These are phyloP conservation scores for Anableps anableps DNA, from an alignment of 2,797 vertebrate genomes.

Conservation along the genomic window DNA sequence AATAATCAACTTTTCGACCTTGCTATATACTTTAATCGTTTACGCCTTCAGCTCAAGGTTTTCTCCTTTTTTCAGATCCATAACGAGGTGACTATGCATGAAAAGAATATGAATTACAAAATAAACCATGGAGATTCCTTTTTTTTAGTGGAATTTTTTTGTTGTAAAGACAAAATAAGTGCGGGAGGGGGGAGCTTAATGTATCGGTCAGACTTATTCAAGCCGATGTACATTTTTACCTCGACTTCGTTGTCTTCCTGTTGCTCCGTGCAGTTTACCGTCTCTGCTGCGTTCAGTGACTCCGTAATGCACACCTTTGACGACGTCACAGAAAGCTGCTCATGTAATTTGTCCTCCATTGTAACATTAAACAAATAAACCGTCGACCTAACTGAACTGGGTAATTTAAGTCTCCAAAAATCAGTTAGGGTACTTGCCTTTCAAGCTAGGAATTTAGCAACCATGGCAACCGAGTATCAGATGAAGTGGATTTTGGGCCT, in stretches of 20 bases:
- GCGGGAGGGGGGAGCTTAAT: background rate
- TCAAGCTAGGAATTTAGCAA: background rate
- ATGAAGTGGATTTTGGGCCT: conserved; percentile 2
- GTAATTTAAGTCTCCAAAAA: background rate
- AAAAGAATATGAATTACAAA: background rate
- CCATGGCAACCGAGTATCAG: conserved; percentile 17
- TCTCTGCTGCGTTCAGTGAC: conserved; percentile 15
- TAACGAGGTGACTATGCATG: background rate
- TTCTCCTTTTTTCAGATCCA: conserved; percentile 40
- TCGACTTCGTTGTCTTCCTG: conserved; percentile 33
- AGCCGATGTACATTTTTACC: conserved; percentile 47
- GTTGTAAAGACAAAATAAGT: background rate
- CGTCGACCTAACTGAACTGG: no score
- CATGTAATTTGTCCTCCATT: conserved; percentile 18
- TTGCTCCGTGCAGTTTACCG: background rate
- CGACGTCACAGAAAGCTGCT: conserved; percentile 2
- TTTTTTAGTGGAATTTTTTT: background rate
- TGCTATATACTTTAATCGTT: conserved; percentile 44
- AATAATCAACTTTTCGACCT: conserved; percentile 46
- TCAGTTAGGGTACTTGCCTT: no score
- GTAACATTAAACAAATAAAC: background rate
- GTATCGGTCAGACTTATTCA: background rate
- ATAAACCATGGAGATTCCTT: background rate
- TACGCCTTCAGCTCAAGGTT: conserved; percentile 52
- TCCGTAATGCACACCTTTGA: conserved; percentile 11